Evolutionary conservation across 2,797 vertebrate species (phyloP), one percentile per base, ranked within the genome.

Genomic region (Fundulus diaphanus): DNA sequence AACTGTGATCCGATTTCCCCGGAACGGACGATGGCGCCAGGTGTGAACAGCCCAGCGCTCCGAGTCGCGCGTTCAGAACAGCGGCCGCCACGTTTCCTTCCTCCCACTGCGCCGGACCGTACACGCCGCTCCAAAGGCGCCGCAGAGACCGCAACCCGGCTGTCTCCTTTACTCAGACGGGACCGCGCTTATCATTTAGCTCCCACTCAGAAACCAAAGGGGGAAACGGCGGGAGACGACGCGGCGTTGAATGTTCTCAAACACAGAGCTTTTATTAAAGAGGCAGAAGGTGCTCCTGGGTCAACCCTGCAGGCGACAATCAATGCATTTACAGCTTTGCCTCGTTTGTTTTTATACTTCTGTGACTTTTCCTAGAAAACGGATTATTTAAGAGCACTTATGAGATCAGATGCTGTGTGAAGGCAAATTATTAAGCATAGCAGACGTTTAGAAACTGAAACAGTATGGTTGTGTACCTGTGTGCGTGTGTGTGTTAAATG

Each of bases 181-280:
- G 71, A 61, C 57, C 73, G 51, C 65, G 71, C 87, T 81, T 85
- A 82, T 85, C 86, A 87, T 89, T 90, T 87, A 90, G 78, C 86
- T 76, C 72, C 24, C 31, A 87, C 65, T 80, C 73, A 37, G 24
- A 87, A 92, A 90, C 82, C 83, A 92, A 90, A 89, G 70, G 35
- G n/a, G 82, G 56, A 66, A 46, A 33, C n/a, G 81, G 88, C 80
- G 76, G 80, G 86, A 82, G 85, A 77, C 8, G 49, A 81, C 87
- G 63, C 61, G 0, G 73, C 29, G 78, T 81, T 92, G 89, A 94
- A 92, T 93, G 92, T 93, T 81, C 80, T 78, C 49, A 81, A 79
- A 77, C 77, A 46, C 24, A 35, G 85, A 83, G 79, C 76, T 84
- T 85, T 83, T 72, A 77, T 82, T 85, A 87, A 75, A 68, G 68